Base-by-base conservation (phyloP, 2,888 invertebrate genomes). In the Platycheirus albimanus region DNA sequence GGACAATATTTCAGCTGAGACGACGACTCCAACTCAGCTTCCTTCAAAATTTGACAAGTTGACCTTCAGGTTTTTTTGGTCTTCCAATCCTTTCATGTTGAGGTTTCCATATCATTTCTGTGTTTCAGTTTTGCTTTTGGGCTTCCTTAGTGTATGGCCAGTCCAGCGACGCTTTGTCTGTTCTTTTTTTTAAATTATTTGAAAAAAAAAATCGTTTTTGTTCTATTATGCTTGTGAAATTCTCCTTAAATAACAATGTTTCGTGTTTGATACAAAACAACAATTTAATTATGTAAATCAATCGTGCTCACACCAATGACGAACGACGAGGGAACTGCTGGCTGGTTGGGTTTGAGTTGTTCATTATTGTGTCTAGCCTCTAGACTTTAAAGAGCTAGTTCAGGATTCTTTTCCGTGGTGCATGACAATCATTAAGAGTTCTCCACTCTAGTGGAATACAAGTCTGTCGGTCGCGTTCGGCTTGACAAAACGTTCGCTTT, bases 271-370 rank as follows among this genome's bases (percentile, higher is more conserved):
- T 83, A 74, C 71, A 63, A 54, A 67, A 67, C 38, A 66, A 74
- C 69, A 81, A 67, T 72, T 77, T 54, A 67, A 71, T 77, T 81
- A 81, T 71, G 81, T 77, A 77, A 81, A 72, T 54, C 61, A 77
- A 71, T 72, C 41, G 71, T 69, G 61, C 58, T 58, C 41, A 58
- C 15, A 28, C 10, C 45, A 7, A 8, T 8, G 47, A 15, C 67
- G 13, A 5, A 8, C 5, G 24, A 47, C 47, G 17, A 17, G 43
- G 24, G 45, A 63, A 47, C 63, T 47, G 69, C 43, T 47, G 52
- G 49, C 49, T 15, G 58, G 52, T n/a, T n/a, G n/a, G n/a, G n/a
- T n/a, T n/a, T n/a, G n/a, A n/a, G 45, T 67, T 33, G 51, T 64
- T 51, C 71, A 81, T n/a, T n/a, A n/a, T 83, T 83, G 78, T 83